Evolutionary conservation across 2,888 invertebrate species (phyloP), one percentile per base, ranked within the genome.

Genomic region (Eristalis pertinax): DNA sequence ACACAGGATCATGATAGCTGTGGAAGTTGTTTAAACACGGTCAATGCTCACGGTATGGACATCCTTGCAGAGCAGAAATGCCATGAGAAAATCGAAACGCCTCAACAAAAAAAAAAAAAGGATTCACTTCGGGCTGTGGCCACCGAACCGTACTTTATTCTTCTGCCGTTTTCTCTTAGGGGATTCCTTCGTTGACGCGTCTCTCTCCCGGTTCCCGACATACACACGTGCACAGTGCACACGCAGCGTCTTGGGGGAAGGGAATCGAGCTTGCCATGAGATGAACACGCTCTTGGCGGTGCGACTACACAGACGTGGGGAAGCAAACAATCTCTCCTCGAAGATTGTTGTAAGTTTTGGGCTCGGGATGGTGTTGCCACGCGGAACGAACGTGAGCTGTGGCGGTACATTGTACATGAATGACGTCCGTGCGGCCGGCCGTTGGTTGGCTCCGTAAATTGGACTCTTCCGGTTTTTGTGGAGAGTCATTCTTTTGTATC

Each of bases 241-340:
- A 43, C 32, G 32, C 63, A 62, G 43, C 68, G 68, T 68, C 32
- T 72, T 58, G 68, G 35, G 75, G 65, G 63, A 76, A 41, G 74
- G 62, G 70, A 63, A 77, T 80, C 78, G 58, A 76, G 75, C 38
- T 75, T 90, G 91, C 89, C 91, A 90, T 90, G 89, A 89, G 91
- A 90, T 91, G 90, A 90, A 89, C 91, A 92, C 91, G 90, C 92
- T 91, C 91, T 89, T 89, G 87, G 85, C 88, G 75, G 68, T 60
- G 43, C 64, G 82, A 80, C 74, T 69, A 11, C 75, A 22, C 11
- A 10, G 38, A 24, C 10, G 32, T 56, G 68, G 19, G 50, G 32
- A 63, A 67, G 65, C 7, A 50, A 5, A 19, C 50, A 50, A 41
- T 65, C 35, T 35, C 32, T 32, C 7, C 32, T 10, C 50, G n/a